These are phyloP conservation scores for Acanthosepion pharaonis DNA, from an alignment of 2,888 invertebrate genomes.

Conservation along the genomic window DNA sequence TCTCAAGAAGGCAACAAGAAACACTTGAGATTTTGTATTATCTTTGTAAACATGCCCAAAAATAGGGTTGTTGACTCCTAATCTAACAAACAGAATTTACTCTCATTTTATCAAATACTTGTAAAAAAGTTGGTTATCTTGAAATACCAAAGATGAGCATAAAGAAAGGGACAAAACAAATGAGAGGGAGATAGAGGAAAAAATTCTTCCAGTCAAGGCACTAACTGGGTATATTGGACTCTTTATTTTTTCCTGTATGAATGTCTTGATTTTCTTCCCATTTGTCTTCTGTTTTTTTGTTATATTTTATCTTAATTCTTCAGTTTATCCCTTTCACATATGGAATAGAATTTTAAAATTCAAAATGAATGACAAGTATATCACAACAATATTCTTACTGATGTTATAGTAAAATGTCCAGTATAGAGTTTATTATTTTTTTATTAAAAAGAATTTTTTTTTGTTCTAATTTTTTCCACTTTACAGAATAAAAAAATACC, in stretches of 20 bases:
- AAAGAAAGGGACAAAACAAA: background rate
- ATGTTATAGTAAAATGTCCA: conserved; percentile 25
- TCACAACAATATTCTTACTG: conserved; percentile 45
- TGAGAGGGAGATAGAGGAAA: background rate
- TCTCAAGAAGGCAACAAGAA: conserved; percentile 9
- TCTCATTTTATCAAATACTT: too few species aligned
- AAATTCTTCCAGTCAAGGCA: conserved; percentile 36
- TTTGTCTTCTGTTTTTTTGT: background rate
- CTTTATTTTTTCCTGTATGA: background rate
- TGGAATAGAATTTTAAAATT: conserved; percentile 44
- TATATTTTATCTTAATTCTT: background rate
- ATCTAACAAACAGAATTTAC: background rate
- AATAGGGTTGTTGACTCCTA: background rate
- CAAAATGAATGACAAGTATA: conserved; percentile 33
- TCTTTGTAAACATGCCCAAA: background rate
- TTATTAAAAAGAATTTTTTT: too few species aligned
- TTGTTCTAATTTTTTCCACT: background rate
- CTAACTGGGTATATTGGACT: conserved; percentile 37
- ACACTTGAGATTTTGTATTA: background rate
- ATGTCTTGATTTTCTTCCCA: conserved; percentile 34
- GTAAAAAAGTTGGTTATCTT: conserved; percentile 38
- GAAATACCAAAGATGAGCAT: conserved; percentile 44
- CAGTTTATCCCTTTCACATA: conserved; percentile 38
- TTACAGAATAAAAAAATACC: background rate
- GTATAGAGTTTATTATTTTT: background rate